Base-by-base conservation (phyloP, 2,888 invertebrate species). In the Drosophila histrio region DNA sequence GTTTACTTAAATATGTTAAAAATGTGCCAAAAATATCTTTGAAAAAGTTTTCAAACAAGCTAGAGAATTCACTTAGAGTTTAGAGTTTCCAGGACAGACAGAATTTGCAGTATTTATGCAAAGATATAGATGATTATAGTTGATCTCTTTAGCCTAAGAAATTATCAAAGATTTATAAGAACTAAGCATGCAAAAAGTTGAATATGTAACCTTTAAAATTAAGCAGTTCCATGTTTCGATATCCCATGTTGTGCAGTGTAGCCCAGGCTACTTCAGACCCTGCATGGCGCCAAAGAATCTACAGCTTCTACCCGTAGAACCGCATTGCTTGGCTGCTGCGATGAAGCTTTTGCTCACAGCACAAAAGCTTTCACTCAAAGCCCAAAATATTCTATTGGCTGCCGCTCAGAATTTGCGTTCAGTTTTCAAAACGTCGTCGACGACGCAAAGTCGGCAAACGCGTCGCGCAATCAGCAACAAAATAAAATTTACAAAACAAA, bases 321-420 rank as follows among this genome's bases (percentile, higher is more conserved):
- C 54, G 38, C 49, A 44, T 41, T 38, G 43, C 57, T 19, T 54
- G 85, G 85, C 85, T 81, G 84, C 87, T 87, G 84, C 36, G 62
- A 15, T 9, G 6, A 6, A 71, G 80, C 80, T 79, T 77, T 76
- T 39, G 34, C 75, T 74, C 73, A 61, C 47, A 13, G 8, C 11
- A 0, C 4, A n/a, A 7, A 21, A 82, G 88, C 88, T 82, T 82
- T 79, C 47, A 80, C 82, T 85, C 82, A 65, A 70, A 49, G 17
- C 22, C 34, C 26, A 53, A 63, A 56, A 39, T 66, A 61, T 58
- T 71, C 78, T 62, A 60, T 38, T 46, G 38, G 64, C 68, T 70
- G 77, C 22, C 60, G 73, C 83, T 82, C 57, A 63, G 77, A 77
- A 68, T 72, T 76, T 70, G 41, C 44, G 70, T 77, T 80, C 63